These are phyloP conservation scores for Capreolus pygargus DNA, from an alignment of 2,113 vertebrate species.

Conservation along the genomic window DNA sequence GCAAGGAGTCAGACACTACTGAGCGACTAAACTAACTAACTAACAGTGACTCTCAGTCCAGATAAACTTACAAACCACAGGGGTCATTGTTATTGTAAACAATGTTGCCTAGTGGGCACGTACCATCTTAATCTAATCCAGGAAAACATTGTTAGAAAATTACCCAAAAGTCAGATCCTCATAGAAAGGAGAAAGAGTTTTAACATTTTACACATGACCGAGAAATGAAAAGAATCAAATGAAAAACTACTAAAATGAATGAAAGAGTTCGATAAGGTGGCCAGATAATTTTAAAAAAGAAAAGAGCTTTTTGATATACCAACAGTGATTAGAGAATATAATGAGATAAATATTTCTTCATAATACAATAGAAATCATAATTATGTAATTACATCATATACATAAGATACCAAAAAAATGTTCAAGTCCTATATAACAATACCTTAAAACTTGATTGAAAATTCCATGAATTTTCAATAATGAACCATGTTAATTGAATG, in stretches of 20 bases:
- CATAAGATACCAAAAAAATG: neutral
- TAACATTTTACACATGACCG: neutral
- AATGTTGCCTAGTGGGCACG: neutral
- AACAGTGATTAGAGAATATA: neutral
- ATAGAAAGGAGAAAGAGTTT: neutral
- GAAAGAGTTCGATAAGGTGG: neutral
- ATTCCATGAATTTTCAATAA: neutral
- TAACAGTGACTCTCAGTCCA: neutral
- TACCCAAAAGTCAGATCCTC: neutral
- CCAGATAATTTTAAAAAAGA: neutral
- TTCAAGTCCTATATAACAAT: neutral
- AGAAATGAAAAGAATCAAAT: neutral
- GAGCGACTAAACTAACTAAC: neutral
- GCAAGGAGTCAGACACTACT: neutral
- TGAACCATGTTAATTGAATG: neutral
- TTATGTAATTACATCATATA: neutral
- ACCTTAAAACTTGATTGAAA: neutral
- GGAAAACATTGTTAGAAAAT: neutral
- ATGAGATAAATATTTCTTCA: neutral
- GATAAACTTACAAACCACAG: neutral
- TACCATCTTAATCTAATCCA: neutral
- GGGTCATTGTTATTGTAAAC: neutral
- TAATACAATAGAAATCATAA: neutral
- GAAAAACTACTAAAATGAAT: neutral
- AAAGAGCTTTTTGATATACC: neutral